Conservation (phyloP, 1,140 invertebrate species). For the Cydia splendana region DNA sequence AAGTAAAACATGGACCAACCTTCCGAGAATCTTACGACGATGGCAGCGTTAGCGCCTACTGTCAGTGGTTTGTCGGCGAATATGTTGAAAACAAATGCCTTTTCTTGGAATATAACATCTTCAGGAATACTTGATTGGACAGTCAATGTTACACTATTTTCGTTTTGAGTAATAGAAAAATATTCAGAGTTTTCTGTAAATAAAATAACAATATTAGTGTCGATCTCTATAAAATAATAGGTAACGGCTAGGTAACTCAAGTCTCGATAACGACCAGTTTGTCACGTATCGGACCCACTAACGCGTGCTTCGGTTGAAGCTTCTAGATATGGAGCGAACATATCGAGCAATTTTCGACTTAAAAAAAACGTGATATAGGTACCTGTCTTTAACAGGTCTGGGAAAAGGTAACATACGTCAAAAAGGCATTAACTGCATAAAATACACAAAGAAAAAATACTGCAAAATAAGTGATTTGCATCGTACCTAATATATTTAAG, state of each 20-base stretch:
- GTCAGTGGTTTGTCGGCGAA: conserved; percentile 53
- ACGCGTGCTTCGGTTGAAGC: too few species aligned
- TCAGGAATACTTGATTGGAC: conserved; percentile 47
- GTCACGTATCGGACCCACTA: too few species aligned
- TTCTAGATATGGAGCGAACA: too few species aligned
- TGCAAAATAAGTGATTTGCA: conserved; percentile 22
- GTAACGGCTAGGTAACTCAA: too few species aligned
- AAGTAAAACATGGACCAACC: conserved; percentile 41
- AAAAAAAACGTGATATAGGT: too few species aligned
- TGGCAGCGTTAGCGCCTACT: conserved; percentile 53
- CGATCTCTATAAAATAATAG: too few species aligned
- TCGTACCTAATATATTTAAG: neutral
- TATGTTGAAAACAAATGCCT: conserved; percentile 54
- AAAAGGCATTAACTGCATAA: too few species aligned
- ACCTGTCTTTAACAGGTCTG: too few species aligned
- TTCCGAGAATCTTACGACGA: conserved; percentile 52
- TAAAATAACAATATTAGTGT: conserved; percentile 14
- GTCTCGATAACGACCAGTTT: too few species aligned
- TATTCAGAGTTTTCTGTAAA: conserved; percentile 58
- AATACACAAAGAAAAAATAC: neutral
- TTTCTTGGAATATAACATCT: conserved; percentile 58
- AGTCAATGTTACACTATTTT: conserved; percentile 43
- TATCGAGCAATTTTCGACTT: too few species aligned
- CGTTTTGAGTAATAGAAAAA: conserved; percentile 43
- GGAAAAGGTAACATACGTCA: too few species aligned